phyloP scores from a whole-genome alignment of 2,888 invertebrate genomes.

The Syrista parreyssii region DNA sequence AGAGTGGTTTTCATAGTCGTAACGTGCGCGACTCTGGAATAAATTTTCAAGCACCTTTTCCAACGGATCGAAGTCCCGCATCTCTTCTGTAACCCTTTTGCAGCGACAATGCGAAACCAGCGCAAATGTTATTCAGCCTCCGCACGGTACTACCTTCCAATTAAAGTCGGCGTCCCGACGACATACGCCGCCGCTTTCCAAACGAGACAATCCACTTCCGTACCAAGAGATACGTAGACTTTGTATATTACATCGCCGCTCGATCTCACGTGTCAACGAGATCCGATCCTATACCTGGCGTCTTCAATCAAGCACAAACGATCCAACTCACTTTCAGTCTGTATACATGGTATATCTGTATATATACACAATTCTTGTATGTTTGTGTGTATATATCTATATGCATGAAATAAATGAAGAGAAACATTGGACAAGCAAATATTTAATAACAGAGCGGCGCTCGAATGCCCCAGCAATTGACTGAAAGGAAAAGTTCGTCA shows the following conservation, averaged over 20 bases:
- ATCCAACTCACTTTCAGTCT: not conserved
- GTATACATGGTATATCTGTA: not conserved
- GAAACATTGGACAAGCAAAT: not conserved
- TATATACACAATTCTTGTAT: too few relatives aligned
- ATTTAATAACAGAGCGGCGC: not conserved
- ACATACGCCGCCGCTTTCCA: not conserved
- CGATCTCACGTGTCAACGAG: not conserved
- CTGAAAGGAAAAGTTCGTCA: not conserved
- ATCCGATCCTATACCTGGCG: not conserved
- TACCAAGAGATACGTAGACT: not conserved
- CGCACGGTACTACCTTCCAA: not conserved
- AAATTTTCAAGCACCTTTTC: not conserved
- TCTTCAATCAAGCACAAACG: not conserved
- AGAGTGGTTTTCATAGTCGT: slow-evolving; percentile 37
- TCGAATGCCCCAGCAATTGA: not conserved
- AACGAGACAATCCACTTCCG: not conserved
- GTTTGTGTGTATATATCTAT: not conserved
- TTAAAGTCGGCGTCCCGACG: not conserved
- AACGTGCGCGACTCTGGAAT: not conserved
- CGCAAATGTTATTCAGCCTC: not conserved
- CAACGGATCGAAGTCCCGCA: not conserved
- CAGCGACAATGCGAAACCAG: not conserved
- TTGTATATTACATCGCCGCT: not conserved
- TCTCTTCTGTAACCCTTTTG: not conserved
- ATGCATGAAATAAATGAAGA: not conserved